A percentile compares a stretch with the other conserved stretches of the same genome.
phyloP scores from a whole-genome alignment of 2,797 vertebrate genomes.

The Rhadinocentrus ornatus region DNA sequence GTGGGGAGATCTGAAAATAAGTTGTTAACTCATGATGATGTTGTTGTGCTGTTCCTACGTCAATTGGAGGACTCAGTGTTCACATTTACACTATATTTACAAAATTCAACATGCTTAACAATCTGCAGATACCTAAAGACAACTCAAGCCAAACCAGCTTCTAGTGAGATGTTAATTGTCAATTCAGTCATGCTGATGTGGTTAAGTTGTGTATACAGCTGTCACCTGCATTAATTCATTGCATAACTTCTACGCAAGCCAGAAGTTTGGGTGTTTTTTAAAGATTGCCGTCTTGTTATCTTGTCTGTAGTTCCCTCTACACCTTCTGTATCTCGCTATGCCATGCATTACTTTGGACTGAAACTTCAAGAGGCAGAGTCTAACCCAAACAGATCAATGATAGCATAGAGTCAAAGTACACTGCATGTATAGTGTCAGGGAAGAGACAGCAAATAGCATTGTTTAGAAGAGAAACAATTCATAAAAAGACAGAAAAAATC shows the following conservation, averaged over 20 bases:
- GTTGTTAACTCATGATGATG: constrained; percentile 13
- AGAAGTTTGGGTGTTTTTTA: constrained; percentile 15
- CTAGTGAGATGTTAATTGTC: constrained; percentile 1
- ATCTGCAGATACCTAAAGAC: constrained; percentile 19
- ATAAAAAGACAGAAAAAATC: constrained; percentile 9
- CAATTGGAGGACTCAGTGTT: constrained; percentile 15
- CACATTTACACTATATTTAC: not conserved
- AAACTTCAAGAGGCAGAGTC: not conserved
- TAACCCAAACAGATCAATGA: constrained; percentile 3
- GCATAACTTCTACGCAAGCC: constrained; percentile 1
- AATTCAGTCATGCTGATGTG: not conserved
- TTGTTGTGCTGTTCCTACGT: constrained; percentile 23
- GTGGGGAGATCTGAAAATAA: constrained; percentile 11
- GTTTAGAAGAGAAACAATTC: constrained; percentile 6
- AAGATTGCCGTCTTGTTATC: constrained; percentile 36
- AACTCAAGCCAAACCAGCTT: not conserved
- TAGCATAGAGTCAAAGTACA: constrained; percentile 22
- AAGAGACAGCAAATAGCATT: not conserved
- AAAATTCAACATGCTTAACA: constrained; percentile 32
- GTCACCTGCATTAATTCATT: not conserved
- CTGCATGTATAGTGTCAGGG: not conserved
- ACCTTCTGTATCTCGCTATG: constrained; percentile 49
- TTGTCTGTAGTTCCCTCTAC: constrained; percentile 38
- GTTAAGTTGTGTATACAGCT: not conserved
- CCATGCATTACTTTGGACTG: constrained; percentile 28